A percentile compares a stretch with the other conserved stretches of the same genome.
Evolutionary conservation across 2,888 invertebrate genomes (phyloP).

Genomic region (Anoplius nigerrimus): DNA sequence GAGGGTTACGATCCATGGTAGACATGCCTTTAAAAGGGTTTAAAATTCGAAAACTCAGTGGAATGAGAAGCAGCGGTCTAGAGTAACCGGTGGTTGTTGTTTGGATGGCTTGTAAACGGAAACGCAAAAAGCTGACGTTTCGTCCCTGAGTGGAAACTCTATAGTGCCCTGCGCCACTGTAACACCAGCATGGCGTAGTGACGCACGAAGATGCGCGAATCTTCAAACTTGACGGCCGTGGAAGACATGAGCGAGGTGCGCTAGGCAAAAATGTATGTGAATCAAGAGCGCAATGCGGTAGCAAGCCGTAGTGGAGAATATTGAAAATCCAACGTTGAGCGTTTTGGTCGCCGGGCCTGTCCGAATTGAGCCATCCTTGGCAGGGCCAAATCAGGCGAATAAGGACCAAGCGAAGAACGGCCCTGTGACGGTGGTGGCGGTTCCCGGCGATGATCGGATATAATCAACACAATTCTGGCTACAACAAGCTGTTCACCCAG

Average conservation of each 20-base stretch:
- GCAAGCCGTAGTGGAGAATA: slow-evolving; percentile 46
- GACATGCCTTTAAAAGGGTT: too few species aligned
- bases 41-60: not conserved
- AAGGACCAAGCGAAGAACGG: slow-evolving; percentile 49
- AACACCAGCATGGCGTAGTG: slow-evolving; percentile 51
- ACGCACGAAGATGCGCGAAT: slow-evolving; percentile 20
- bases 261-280: not conserved
- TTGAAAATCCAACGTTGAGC: slow-evolving; percentile 35
- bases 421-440: slow-evolving; percentile 56
- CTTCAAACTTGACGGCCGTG: slow-evolving; percentile 10
- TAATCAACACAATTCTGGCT: slow-evolving; percentile 85
- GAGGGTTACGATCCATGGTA: too few species aligned
- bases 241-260: slow-evolving; percentile 11
- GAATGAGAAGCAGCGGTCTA: slow-evolving; percentile 19
- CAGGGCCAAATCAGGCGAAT: slow-evolving; percentile 30
- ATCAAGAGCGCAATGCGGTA: slow-evolving; percentile 59
- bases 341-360: slow-evolving; percentile 21
- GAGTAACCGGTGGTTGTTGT: slow-evolving; percentile 34
- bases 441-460: slow-evolving; percentile 82
- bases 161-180: slow-evolving; percentile 26
- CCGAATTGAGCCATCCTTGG: slow-evolving; percentile 27
- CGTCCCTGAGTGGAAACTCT: slow-evolving; percentile 44
- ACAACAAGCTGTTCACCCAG: slow-evolving; percentile 90
- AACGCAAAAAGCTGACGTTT: slow-evolving; percentile 67
- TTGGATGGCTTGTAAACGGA: slow-evolving; percentile 73